Conservation (phyloP, 2,888 invertebrate species). For the Dromius quadrimaculatus region DNA sequence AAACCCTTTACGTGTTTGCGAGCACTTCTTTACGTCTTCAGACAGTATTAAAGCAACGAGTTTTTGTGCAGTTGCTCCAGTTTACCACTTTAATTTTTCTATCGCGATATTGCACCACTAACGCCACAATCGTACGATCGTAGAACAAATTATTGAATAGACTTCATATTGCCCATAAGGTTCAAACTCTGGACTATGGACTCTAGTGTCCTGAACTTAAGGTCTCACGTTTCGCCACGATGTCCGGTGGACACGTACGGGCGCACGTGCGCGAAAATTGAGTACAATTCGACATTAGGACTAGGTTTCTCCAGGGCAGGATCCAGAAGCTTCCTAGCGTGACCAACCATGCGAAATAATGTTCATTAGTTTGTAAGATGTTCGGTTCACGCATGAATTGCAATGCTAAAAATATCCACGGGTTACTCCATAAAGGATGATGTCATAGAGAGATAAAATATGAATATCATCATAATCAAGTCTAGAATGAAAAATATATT, state of each 20-base stretch:
- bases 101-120: conserved; percentile 28
- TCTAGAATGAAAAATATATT: too few relatives aligned
- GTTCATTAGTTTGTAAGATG: conserved; percentile 12
- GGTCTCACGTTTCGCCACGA: conserved; percentile 24
- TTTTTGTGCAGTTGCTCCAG: conserved; percentile 4
- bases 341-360: conserved; percentile 1
- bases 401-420: background rate
- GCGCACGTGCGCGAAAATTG: conserved; percentile 50
- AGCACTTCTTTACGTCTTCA: background rate
- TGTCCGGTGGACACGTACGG: conserved; percentile 45
- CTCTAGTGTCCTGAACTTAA: too few relatives aligned
- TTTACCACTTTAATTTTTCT: conserved; percentile 28
- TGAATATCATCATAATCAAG: too few relatives aligned
- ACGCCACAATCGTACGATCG: conserved; percentile 8
- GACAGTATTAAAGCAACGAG: conserved; percentile 1
- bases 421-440: too few relatives aligned
- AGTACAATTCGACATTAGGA: conserved; percentile 51
- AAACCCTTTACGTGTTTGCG: background rate
- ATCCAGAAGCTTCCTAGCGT: background rate
- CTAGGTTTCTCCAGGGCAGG: background rate
- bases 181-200: too few relatives aligned
- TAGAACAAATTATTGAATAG: conserved; percentile 27
- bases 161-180: conserved; percentile 25
- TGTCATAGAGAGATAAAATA: too few relatives aligned
- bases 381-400: conserved; percentile 15